These are phyloP conservation scores for Allacma fusca DNA, from an alignment of 2,888 invertebrate genomes.

Conservation along the genomic window DNA sequence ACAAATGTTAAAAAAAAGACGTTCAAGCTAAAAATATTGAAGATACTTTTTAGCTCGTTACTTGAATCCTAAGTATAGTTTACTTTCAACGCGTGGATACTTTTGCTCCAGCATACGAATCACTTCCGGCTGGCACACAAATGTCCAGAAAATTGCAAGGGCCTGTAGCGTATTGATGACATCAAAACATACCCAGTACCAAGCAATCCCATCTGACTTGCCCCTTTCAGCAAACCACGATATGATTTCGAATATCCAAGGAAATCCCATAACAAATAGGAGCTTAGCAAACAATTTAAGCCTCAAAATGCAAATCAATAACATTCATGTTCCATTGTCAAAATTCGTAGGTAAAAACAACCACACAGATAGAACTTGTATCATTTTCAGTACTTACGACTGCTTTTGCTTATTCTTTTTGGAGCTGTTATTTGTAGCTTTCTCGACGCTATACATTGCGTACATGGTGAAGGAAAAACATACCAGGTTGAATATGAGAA, in stretches of 20 bases:
- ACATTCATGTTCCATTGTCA: too few species aligned
- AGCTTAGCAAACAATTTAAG: conserved; percentile 56
- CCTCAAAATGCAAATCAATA: conserved; percentile 44
- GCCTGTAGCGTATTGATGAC: conserved; percentile 58
- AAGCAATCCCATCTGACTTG: conserved; percentile 25
- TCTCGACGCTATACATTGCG: conserved; percentile 54
- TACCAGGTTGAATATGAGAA: conserved; percentile 52
- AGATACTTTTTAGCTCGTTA: neutral
- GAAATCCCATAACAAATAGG: conserved; percentile 55
- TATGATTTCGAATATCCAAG: conserved; percentile 59
- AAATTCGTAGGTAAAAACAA: too few species aligned
- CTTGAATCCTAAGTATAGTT: too few species aligned
- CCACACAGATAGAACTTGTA: too few species aligned
- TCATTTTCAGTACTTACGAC: conserved; percentile 8
- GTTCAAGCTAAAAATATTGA: neutral
- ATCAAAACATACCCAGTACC: conserved; percentile 56
- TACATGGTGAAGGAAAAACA: conserved; percentile 56
- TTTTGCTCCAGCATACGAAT: conserved; percentile 54
- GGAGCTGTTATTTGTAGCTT: conserved; percentile 55
- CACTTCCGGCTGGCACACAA: conserved; percentile 58
- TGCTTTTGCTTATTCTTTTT: conserved; percentile 56
- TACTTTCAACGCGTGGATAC: conserved; percentile 55
- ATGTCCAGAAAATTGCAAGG: conserved; percentile 58
- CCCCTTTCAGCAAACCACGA: conserved; percentile 47
- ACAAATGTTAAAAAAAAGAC: too few species aligned